A percentile compares a stretch with the other conserved stretches of the same genome.
phyloP scores from a whole-genome alignment of 2,113 vertebrate species.

The Sardina pilchardus region DNA sequence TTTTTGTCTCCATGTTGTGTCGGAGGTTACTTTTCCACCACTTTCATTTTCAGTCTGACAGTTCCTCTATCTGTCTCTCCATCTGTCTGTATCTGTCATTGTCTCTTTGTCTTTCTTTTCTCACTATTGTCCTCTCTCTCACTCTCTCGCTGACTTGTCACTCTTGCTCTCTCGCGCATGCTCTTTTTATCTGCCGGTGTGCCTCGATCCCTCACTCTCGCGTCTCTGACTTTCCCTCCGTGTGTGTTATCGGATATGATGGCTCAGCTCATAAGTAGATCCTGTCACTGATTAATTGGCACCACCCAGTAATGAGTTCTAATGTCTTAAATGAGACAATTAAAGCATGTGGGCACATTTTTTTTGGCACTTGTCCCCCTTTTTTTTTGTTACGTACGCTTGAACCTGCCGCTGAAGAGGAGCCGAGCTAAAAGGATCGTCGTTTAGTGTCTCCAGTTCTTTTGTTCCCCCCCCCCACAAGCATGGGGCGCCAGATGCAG shows the following conservation, averaged over 20 bases:
- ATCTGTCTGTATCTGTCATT: not conserved
- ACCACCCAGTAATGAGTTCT: constrained; percentile 45
- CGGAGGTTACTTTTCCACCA: not conserved
- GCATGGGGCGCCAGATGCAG: not conserved
- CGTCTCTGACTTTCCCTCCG: not conserved
- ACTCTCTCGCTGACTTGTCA: not conserved
- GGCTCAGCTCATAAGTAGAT: not conserved
- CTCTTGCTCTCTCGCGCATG: not conserved
- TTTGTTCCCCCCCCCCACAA: not conserved
- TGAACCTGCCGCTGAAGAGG: not conserved
- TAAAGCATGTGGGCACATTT: not conserved
- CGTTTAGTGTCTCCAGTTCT: not conserved
- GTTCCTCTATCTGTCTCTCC: too few species aligned
- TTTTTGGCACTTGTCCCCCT: too few species aligned
- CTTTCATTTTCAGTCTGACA: not conserved
- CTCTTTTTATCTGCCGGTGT: not conserved
- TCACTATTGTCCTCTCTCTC: not conserved
- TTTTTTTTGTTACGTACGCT: not conserved
- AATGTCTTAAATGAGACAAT: constrained; percentile 48
- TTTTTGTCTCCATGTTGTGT: not conserved
- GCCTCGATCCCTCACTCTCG: not conserved
- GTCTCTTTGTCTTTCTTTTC: not conserved
- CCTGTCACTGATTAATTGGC: not conserved
- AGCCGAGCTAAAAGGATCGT: not conserved
- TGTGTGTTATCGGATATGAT: not conserved